phyloP scores from a whole-genome alignment of 2,888 invertebrate species.

The Laspeyria flexula region DNA sequence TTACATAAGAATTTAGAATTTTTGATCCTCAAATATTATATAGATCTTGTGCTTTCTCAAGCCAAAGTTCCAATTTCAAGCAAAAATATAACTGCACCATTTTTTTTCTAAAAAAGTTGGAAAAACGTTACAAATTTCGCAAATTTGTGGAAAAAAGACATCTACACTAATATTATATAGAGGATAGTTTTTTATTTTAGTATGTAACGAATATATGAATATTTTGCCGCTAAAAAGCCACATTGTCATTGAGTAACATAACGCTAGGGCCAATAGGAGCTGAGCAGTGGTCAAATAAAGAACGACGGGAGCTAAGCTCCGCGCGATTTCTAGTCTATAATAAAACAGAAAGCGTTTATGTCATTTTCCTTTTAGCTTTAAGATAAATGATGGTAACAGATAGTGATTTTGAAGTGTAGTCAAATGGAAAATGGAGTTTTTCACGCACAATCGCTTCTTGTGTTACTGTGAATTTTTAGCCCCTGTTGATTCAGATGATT shows the following conservation, averaged over 20 bases:
- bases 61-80: too few species aligned
- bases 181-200: too few species aligned
- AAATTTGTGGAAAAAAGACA: too few species aligned
- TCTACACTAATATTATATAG: too few species aligned
- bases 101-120: too few species aligned
- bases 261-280: too few species aligned
- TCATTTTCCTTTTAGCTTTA: constrained; percentile 1
- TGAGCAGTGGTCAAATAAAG: too few species aligned
- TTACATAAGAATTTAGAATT: constrained; percentile 1
- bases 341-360: not conserved
- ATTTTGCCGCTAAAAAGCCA: not conserved
- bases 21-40: not conserved
- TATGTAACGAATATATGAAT: too few species aligned
- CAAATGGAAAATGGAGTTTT: constrained; percentile 29
- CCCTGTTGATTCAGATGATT: not conserved
- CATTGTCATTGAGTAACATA: not conserved
- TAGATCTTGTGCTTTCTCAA: not conserved
- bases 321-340: too few species aligned
- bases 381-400: not conserved
- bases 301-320: too few species aligned
- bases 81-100: too few species aligned
- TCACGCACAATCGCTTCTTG: constrained; percentile 5
- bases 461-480: constrained; percentile 4
- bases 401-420: constrained; percentile 22
- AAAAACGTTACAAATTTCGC: too few species aligned